Evolutionary conservation across 2,888 invertebrate genomes (phyloP), one percentile per base, ranked within the genome.

Genomic region (Erannis defoliaria): DNA sequence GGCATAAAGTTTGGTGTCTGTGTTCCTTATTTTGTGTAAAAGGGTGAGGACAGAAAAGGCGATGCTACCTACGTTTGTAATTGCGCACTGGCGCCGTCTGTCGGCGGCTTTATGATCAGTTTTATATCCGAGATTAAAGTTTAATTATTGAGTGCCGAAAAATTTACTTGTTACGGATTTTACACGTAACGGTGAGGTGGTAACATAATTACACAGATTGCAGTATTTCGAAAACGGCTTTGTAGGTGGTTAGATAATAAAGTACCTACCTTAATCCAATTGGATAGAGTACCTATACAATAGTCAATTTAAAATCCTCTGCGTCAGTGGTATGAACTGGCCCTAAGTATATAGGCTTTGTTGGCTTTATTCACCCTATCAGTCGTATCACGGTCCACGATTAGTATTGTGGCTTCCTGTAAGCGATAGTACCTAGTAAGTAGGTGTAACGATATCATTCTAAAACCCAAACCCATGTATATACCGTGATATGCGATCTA

Each of bases 61-160:
- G 37, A 55, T 16, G 31, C 56, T 62, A 51, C 51, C 33, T 51
- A 56, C 46, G 38, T 82, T 84, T 82, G 55, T 70, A 70, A 79
- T 80, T 77, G 75, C 69, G 62, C 66, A 43, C 63, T 74, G 82
- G 81, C 81, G 81, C 79, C 71, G 62, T 56, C 56, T 57, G 73
- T 42, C 64, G 64, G 61, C 55, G 40, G 38, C 65, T 63, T 66
- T 67, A 54, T 33, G 38, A 46, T 61, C 54, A 55, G 55, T 49
- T 60, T 66, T 68, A 64, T 62, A 58, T 55, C 48, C 46, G 38
- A 62, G 64, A 66, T 66, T 66, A 67, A 53, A 48, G 33, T 53
- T 58, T 62, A 62, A 67, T 67, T 59, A 63, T 61, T 55, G 53
- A 55, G 55, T 53, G 62, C 62, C 56, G 56, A 56, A 62, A 62